Percentiles rank a stretch among this genome's conserved stretches.
phyloP scores from a whole-genome alignment of 1,140 invertebrate species.

The Trichonephila inaurata region DNA sequence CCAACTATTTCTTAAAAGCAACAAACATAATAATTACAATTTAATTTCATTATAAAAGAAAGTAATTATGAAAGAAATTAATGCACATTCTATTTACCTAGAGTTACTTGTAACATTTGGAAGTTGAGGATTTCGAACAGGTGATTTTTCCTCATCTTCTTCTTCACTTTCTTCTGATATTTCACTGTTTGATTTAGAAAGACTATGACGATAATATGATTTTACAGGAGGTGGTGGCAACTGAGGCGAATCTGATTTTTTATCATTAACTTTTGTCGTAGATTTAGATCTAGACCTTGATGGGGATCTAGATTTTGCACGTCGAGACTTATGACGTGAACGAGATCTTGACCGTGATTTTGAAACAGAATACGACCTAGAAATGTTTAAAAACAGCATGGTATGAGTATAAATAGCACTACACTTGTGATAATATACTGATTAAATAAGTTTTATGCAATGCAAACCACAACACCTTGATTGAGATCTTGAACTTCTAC shows the following conservation, averaged over 20 bases:
- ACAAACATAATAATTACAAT: no score
- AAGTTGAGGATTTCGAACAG: neutral
- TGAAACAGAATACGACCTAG: slow-evolving; percentile 80
- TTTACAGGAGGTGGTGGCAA: slow-evolving; percentile 76
- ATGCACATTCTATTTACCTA: slow-evolving; percentile 23
- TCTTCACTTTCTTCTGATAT: slow-evolving; percentile 71
- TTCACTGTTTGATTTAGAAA: slow-evolving; percentile 74
- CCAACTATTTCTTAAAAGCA: no score
- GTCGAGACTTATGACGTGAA: slow-evolving; percentile 78
- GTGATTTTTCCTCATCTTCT: slow-evolving; percentile 66
- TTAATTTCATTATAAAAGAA: no score
- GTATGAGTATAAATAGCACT: neutral
- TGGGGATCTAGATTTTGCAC: slow-evolving; percentile 40
- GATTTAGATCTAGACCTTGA: slow-evolving; percentile 72
- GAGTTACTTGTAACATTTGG: slow-evolving; percentile 12
- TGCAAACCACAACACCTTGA: slow-evolving; percentile 27
- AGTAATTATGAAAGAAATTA: no score
- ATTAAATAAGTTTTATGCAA: no score
- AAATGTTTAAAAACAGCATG: neutral
- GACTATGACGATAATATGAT: slow-evolving; percentile 77
- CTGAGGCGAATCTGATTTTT: slow-evolving; percentile 57
- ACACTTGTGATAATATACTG: no score
- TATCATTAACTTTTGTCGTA: slow-evolving; percentile 28
- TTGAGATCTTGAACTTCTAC: slow-evolving; percentile 54
- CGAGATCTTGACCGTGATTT: slow-evolving; percentile 81